phyloP scores from a whole-genome alignment of 37 sponge, comb jelly and placozoan species.

The Axinella damicornis region DNA sequence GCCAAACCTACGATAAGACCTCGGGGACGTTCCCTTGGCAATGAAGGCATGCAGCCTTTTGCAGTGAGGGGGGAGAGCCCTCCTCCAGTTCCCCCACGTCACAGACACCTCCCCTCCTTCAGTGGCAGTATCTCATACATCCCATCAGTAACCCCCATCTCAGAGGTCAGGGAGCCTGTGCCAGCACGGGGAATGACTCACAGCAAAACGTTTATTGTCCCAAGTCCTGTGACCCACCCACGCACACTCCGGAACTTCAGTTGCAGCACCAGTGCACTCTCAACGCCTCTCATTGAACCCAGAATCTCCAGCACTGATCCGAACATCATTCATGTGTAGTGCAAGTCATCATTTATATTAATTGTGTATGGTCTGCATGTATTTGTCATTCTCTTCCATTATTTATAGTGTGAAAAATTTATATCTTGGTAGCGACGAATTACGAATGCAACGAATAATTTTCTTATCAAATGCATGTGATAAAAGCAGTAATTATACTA shows the following conservation, averaged over 20 bases:
- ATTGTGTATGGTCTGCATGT: no score
- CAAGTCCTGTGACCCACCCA: background rate
- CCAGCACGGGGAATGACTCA: background rate
- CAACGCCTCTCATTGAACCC: slow-evolving; percentile 58
- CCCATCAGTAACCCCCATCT: background rate
- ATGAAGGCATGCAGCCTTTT: no score
- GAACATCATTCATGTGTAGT: slow-evolving; percentile 66
- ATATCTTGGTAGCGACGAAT: no score
- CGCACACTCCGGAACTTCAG: background rate
- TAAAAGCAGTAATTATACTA: no score
- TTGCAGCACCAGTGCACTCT: slow-evolving; percentile 19
- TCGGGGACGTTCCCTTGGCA: background rate
- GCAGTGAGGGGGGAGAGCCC: no score
- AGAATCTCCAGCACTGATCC: slow-evolving; percentile 66
- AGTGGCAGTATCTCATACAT: background rate
- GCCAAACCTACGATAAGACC: no score
- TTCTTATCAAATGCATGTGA: no score
- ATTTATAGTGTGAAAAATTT: no score
- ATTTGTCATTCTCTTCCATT: no score
- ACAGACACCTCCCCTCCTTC: background rate
- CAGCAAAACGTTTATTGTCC: slow-evolving; percentile 12
- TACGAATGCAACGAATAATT: no score
- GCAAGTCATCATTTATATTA: no score
- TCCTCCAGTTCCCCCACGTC: background rate
- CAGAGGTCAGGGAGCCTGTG: background rate